Conservation (phyloP, 2,888 invertebrate genomes). For the Ectemnius lituratus region DNA sequence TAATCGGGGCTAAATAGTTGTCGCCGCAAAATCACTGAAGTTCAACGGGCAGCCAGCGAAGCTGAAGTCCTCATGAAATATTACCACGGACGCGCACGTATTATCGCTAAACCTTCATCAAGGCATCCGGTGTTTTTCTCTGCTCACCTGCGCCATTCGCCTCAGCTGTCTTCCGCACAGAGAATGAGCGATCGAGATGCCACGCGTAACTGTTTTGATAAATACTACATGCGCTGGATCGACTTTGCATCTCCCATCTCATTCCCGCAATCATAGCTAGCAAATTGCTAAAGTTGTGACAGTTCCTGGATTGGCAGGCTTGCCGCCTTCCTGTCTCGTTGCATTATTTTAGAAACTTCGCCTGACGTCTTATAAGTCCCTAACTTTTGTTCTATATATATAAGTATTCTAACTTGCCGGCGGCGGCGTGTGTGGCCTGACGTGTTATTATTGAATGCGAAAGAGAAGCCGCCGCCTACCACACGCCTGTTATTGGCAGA, state of each 20-base stretch:
- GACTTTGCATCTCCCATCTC: slow-evolving; percentile 59
- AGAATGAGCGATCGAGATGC: slow-evolving; percentile 22
- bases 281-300: slow-evolving; percentile 69
- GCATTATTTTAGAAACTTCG: slow-evolving; percentile 70
- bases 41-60: not conserved
- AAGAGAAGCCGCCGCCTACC: slow-evolving; percentile 30
- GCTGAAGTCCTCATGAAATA: not conserved
- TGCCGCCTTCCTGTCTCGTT: slow-evolving; percentile 63
- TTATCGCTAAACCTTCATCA: not conserved
- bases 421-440: slow-evolving; percentile 36
- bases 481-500: slow-evolving; percentile 42
- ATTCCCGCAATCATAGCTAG: slow-evolving; percentile 61
- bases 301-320: slow-evolving; percentile 44
- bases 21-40: not conserved
- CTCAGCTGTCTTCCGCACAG: no score
- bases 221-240: slow-evolving; percentile 64
- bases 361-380: slow-evolving; percentile 70
- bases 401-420: slow-evolving; percentile 57
- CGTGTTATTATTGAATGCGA: slow-evolving; percentile 58
- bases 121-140: not conserved
- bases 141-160: no score
- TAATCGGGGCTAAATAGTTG: slow-evolving; percentile 9
- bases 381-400: slow-evolving; percentile 64
- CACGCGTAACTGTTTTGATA: slow-evolving; percentile 57
- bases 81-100: not conserved